Percentiles rank a stretch among this genome's conserved stretches.
phyloP scores from a whole-genome alignment of 1,140 invertebrate species.

The Formica exsecta region DNA sequence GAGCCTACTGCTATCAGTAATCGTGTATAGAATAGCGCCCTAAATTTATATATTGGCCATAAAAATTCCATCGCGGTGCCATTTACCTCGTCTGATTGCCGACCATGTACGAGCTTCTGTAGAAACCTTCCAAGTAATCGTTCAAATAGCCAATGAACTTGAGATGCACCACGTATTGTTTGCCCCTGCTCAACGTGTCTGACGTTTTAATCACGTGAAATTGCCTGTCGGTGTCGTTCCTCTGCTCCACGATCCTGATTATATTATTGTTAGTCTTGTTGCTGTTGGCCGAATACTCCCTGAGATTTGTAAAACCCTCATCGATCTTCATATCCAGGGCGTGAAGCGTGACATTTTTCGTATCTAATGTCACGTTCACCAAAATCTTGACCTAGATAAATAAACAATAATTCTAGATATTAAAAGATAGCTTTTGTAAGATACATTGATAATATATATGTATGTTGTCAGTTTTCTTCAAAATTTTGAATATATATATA shows the following conservation, averaged over 20 bases:
- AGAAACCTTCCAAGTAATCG: constrained; percentile 94
- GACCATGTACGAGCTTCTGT: constrained; percentile 93
- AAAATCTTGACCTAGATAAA: constrained; percentile 86
- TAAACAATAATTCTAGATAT: neutral
- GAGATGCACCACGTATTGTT: constrained; percentile 90
- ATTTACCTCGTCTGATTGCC: constrained; percentile 90
- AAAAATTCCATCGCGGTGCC: constrained; percentile 22
- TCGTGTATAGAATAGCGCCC: neutral
- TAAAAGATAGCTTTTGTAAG: neutral
- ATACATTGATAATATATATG: neutral
- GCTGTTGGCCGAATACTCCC: constrained; percentile 78
- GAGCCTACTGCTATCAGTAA: too few relatives aligned
- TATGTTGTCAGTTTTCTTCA: neutral
- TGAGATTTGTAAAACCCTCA: constrained; percentile 86
- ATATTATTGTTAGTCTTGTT: constrained; percentile 74
- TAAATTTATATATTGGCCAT: constrained; percentile 27
- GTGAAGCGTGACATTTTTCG: constrained; percentile 92
- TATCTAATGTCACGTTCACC: constrained; percentile 89
- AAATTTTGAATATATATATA: neutral
- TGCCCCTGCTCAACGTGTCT: constrained; percentile 87
- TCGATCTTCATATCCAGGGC: constrained; percentile 90
- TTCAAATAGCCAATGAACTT: constrained; percentile 91
- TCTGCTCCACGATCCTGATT: constrained; percentile 82
- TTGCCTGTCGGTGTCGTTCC: constrained; percentile 89
- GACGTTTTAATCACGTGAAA: constrained; percentile 91